Conservation (phyloP, 2,797 vertebrate species). For the Eulemur coronatus region DNA sequence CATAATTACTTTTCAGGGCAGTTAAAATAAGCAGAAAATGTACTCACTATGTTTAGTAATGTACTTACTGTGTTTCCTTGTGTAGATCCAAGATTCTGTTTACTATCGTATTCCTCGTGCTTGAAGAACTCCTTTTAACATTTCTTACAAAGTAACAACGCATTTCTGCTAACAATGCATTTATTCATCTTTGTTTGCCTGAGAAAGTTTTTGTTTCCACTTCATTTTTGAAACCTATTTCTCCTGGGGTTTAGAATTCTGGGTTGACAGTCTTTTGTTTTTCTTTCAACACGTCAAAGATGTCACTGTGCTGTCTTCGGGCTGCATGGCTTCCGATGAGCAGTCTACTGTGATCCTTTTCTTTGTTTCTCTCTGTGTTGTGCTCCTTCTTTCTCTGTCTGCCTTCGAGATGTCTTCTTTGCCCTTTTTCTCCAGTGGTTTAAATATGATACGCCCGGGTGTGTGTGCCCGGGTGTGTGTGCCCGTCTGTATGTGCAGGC, state of each 20-base stretch:
- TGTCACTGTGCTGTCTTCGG: not conserved
- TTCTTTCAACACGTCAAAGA: not conserved
- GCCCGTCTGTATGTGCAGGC: fast-evolving
- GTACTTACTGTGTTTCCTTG: not conserved
- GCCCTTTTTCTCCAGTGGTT: not conserved
- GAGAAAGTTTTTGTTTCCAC: not conserved
- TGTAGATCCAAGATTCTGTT: not conserved
- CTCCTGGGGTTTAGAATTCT: not conserved
- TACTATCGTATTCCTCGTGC: not conserved
- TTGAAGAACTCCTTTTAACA: not conserved
- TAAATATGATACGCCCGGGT: not conserved
- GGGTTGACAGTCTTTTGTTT: not conserved
- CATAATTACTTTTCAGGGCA: not conserved
- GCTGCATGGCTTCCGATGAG: not conserved
- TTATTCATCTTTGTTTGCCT: not conserved
- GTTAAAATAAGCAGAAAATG: not conserved
- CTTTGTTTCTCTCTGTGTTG: not conserved
- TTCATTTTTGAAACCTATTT: not conserved
- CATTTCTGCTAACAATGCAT: not conserved
- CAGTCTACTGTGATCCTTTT: not conserved
- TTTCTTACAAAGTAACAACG: not conserved
- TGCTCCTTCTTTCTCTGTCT: not conserved
- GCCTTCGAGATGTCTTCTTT: not conserved
- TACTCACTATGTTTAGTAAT: not conserved
- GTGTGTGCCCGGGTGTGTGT: not conserved